A percentile compares a stretch with the other conserved stretches of the same genome.
Conservation (phyloP, 2,888 invertebrate genomes). For the Anticlea derivata region DNA sequence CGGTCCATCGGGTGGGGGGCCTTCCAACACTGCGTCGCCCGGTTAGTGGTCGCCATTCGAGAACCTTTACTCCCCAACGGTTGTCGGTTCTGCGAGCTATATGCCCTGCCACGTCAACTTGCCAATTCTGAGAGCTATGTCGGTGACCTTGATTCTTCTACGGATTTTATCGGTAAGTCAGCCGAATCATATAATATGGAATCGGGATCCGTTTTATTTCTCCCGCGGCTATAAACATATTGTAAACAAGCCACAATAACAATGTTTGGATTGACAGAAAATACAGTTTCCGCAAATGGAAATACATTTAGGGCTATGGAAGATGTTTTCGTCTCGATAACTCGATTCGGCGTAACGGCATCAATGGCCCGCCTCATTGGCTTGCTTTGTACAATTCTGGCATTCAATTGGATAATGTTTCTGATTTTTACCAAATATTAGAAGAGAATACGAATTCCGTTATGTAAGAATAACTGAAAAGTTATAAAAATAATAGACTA, state of each 20-base stretch:
- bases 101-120: too few species aligned
- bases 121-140: too few species aligned
- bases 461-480: too few species aligned
- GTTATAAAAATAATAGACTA: too few species aligned
- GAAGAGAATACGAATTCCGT: too few species aligned
- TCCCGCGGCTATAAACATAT: neutral
- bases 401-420: slow-evolving; percentile 60
- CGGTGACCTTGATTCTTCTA: too few species aligned
- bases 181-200: neutral
- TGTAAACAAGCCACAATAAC: slow-evolving; percentile 17
- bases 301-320: slow-evolving; percentile 27
- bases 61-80: too few species aligned
- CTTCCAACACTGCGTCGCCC: too few species aligned
- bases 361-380: slow-evolving; percentile 64
- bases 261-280: slow-evolving; percentile 33
- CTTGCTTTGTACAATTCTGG: slow-evolving; percentile 53
- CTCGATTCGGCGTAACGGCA: slow-evolving; percentile 47
- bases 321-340: slow-evolving; percentile 38
- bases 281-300: slow-evolving; percentile 33
- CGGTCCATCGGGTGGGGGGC: too few species aligned
- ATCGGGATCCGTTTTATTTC: neutral
- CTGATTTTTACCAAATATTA: neutral
- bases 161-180: too few species aligned
- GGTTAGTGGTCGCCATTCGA: too few species aligned
- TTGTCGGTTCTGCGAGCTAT: too few species aligned